Percentiles rank a stretch among this genome's conserved stretches.
Evolutionary conservation across 2,888 invertebrate species (phyloP).

Genomic region (Dicranocentrus wangi): DNA sequence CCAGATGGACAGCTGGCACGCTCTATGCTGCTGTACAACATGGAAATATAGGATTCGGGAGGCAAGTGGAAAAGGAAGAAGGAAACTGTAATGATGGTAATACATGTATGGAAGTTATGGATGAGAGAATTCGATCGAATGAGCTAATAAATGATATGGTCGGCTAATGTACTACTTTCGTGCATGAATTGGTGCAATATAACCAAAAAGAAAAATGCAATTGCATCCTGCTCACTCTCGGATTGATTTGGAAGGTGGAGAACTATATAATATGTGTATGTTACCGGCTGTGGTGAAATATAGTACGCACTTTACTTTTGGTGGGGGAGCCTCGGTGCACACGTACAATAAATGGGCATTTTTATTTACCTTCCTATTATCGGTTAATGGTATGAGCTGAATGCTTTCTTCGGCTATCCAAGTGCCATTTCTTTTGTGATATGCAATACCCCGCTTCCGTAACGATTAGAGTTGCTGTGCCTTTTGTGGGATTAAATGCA

Average conservation of each 20-base stretch:
- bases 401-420: too few species aligned
- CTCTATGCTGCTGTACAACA: too few species aligned
- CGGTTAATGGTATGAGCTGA: too few species aligned
- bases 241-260: background rate
- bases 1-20: constrained; percentile 35
- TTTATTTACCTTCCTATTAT: background rate
- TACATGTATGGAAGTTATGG: background rate
- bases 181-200: constrained; percentile 10
- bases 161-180: background rate
- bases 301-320: background rate
- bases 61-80: background rate
- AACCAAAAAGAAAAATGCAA: background rate
- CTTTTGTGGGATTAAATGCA: too few species aligned
- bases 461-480: too few species aligned
- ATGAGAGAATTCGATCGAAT: background rate
- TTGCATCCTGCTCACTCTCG: background rate
- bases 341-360: background rate
- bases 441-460: too few species aligned
- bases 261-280: too few species aligned
- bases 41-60: background rate
- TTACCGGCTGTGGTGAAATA: constrained; percentile 2
- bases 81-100: background rate
- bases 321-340: background rate
- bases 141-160: constrained; percentile 6
- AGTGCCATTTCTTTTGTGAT: too few species aligned